Evolutionary conservation across 1,140 invertebrate genomes (phyloP).

Genomic region (Lepidotrigona ventralis): DNA sequence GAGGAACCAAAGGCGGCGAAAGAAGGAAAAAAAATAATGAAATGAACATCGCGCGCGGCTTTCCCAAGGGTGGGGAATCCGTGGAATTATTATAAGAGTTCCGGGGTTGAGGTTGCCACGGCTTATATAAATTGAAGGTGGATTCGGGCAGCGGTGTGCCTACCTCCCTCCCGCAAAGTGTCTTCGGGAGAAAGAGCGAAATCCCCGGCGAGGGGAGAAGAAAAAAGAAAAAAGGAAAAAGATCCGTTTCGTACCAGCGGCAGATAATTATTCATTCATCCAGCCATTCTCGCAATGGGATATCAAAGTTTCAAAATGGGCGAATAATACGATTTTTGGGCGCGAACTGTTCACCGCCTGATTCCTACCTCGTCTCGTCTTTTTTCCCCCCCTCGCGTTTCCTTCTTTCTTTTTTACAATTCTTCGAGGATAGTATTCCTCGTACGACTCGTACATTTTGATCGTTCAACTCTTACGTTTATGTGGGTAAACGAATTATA

Average conservation of each 20-base stretch:
- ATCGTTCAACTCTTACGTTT: not conserved
- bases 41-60: slow-evolving; percentile 77
- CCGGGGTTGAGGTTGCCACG: slow-evolving; percentile 63
- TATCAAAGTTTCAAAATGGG: slow-evolving; percentile 50
- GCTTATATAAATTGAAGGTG: slow-evolving; percentile 75
- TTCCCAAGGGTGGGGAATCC: slow-evolving; percentile 63
- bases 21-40: slow-evolving; percentile 77
- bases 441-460: not conserved
- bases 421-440: not conserved
- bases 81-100: slow-evolving; percentile 79
- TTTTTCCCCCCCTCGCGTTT: not conserved
- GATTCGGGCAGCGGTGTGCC: slow-evolving; percentile 11
- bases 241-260: slow-evolving; percentile 63
- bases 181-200: not conserved
- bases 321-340: slow-evolving; percentile 34
- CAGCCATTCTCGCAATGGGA: slow-evolving; percentile 42
- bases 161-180: not conserved
- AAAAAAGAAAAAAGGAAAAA: too few relatives aligned
- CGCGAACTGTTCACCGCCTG: not conserved
- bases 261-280: slow-evolving; percentile 74
- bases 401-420: not conserved
- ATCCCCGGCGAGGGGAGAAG: not conserved
- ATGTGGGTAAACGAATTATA: not conserved
- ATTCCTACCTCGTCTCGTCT: not conserved
- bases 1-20: slow-evolving; percentile 50